Conservation (phyloP, 2,113 vertebrate genomes). For the Trematocara zebra region DNA sequence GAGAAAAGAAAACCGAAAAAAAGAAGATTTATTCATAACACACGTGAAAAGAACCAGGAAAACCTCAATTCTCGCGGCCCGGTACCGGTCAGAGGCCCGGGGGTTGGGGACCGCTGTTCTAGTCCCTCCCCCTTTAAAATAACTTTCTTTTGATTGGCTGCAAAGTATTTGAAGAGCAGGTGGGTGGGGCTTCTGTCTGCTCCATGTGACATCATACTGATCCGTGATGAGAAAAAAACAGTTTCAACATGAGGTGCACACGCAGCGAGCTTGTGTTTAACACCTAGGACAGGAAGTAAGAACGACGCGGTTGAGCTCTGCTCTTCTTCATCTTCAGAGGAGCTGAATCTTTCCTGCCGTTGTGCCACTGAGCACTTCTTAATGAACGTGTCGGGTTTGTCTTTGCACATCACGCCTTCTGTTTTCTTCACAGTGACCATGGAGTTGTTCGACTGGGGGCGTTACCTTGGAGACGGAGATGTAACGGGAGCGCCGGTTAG, state of each 20-base stretch:
- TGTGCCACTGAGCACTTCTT: neutral
- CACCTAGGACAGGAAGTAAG: neutral
- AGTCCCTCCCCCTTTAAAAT: neutral
- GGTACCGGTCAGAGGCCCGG: no score
- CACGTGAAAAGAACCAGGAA: no score
- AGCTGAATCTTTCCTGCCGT: neutral
- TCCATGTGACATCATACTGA: neutral
- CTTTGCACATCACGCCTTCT: neutral
- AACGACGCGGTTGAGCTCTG: fast-evolving
- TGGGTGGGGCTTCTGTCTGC: neutral
- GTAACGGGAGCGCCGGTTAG: conserved; percentile 87
- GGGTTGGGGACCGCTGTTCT: no score
- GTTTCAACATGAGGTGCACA: neutral
- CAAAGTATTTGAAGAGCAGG: neutral
- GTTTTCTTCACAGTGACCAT: conserved; percentile 20
- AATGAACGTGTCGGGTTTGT: fast-evolving
- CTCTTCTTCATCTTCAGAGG: neutral
- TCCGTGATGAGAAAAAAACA: neutral
- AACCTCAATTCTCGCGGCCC: no score
- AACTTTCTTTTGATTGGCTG: neutral
- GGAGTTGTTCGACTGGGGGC: conserved; percentile 88
- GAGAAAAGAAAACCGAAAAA: no score
- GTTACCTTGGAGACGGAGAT: conserved; percentile 90
- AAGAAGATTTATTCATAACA: no score
- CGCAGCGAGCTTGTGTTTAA: neutral